Evolutionary conservation across 1,140 invertebrate species (phyloP).

Genomic region (Nasonia giraulti): DNA sequence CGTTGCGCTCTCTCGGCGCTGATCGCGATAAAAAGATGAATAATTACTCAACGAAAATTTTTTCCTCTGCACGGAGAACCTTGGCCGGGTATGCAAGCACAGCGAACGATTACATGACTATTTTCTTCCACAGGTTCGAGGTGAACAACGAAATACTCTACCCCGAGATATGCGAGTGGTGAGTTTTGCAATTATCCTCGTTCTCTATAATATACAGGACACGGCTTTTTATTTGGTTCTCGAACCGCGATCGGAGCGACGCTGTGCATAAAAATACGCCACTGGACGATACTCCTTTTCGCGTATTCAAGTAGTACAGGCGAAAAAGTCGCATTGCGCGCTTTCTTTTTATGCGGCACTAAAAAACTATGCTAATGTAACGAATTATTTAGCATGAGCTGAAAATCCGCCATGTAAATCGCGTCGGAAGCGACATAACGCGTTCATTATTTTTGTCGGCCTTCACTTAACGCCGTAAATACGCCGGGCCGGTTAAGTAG

Average conservation of each 20-base stretch:
- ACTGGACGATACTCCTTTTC: too few species aligned
- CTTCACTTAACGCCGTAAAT: slow-evolving; percentile 1
- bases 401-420: too few species aligned
- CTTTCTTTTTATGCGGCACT: too few species aligned
- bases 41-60: neutral
- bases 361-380: too few species aligned
- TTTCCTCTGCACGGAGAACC: neutral
- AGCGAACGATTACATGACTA: slow-evolving; percentile 37
- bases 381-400: too few species aligned
- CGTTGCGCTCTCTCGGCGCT: neutral
- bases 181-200: slow-evolving; percentile 66
- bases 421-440: too few species aligned
- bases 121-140: slow-evolving; percentile 80
- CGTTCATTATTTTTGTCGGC: neutral
- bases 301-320: too few species aligned
- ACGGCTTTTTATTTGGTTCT: slow-evolving; percentile 30
- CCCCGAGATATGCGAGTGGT: slow-evolving; percentile 88
- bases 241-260: too few species aligned
- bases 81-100: neutral
- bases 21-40: neutral
- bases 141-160: slow-evolving; percentile 85
- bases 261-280: too few species aligned
- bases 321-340: too few species aligned
- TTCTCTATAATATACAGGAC: neutral
- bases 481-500: neutral